phyloP scores from a whole-genome alignment of 2,888 invertebrate species.

The Rapana venosa region DNA sequence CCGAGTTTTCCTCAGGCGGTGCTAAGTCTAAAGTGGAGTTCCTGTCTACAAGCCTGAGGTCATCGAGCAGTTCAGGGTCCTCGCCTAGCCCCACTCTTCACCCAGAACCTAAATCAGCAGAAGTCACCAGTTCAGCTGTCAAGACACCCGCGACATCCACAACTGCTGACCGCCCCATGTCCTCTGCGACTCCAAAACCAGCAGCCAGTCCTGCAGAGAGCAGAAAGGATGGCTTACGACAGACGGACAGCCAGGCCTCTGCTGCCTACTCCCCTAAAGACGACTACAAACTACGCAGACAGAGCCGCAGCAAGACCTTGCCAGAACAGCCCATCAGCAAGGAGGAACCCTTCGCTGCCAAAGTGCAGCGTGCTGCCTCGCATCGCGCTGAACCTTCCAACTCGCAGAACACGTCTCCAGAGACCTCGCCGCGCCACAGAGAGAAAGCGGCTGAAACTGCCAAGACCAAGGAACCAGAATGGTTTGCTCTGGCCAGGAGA shows the following conservation, averaged over 20 bases:
- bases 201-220: conserved; percentile 18
- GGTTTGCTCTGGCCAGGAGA: conserved; percentile 48
- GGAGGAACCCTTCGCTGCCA: conserved; percentile 52
- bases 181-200: neutral
- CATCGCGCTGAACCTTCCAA: conserved; percentile 39
- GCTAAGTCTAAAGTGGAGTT: conserved; percentile 18
- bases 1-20: neutral
- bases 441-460: conserved; percentile 13
- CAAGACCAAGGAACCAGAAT: conserved; percentile 45
- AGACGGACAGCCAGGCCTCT: conserved; percentile 32
- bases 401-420: conserved; percentile 31
- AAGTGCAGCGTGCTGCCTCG: conserved; percentile 55
- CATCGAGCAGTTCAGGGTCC: neutral
- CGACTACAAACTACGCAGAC: conserved; percentile 64
- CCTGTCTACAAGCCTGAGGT: neutral
- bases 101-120: neutral
- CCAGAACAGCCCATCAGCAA: conserved; percentile 59
- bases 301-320: conserved; percentile 67
- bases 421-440: conserved; percentile 22
- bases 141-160: neutral
- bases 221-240: conserved; percentile 32
- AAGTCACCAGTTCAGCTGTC: neutral
- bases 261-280: conserved; percentile 61
- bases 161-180: neutral
- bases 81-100: neutral